Evolutionary conservation across 2,888 invertebrate species (phyloP), one percentile per base, ranked within the genome.

Genomic region (Napeogenes inachia): DNA sequence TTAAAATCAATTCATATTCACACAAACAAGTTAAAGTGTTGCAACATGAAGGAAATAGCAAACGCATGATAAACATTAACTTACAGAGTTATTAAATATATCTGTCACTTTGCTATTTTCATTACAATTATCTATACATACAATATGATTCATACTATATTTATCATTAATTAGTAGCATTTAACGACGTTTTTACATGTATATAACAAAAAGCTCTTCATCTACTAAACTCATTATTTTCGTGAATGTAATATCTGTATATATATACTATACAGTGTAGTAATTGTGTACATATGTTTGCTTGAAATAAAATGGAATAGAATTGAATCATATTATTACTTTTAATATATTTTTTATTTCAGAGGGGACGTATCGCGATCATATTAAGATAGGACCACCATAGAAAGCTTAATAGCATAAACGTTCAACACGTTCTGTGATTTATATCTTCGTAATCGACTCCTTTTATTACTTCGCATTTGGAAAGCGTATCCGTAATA

Each of bases 1-100:
- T 85, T 84, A 82, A 86, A 86, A 84, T 87, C 84, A 83, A 86
- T 85, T 86, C 85, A 85, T 85, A 84, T 82, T 84, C 80, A 81
- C 81, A 81, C 71, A 74, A 75, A 73, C 75, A 75, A 79, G 55
- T 60, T 65, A 64, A 56, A 56, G 59, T 56, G 59, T 66, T 64
- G 53, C 61, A 58, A 63, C 62, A 68, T 47, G 55, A 59, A 64
- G 59, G 54, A 57, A 57, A 47, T 38, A 42, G 12, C 55, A 55
- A 32, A 42, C 47, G 42, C 54, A 50, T 30, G 10, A 30, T 50
- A 30, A 6, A 4, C 30, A 10, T 50, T 50, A 50, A 50, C 12
- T 30, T 50, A 3, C 5, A 30, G 30, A 50, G 30, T 10, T 50
- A 50, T 50, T 30, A 50, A 50, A 50, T 50, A 50, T 50, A 38